Evolutionary conservation across 1,140 invertebrate species (phyloP).

Genomic region (Trichonephila clavipes): DNA sequence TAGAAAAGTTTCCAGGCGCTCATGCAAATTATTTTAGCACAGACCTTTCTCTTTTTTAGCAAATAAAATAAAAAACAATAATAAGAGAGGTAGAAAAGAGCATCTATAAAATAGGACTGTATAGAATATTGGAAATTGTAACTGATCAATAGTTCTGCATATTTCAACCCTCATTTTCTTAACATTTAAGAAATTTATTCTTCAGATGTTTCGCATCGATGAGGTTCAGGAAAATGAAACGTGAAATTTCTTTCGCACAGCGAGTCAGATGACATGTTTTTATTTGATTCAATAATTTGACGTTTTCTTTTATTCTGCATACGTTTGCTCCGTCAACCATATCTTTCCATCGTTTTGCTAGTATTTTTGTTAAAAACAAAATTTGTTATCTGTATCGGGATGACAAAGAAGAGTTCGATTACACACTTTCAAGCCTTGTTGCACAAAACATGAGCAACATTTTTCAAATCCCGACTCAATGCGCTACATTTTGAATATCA

Average conservation of each 20-base stretch:
- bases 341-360: no score
- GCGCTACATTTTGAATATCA: no score
- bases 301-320: not conserved
- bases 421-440: no score
- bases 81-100: not conserved
- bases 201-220: not conserved
- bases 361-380: no score
- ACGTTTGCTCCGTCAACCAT: no score
- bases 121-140: not conserved
- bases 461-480: no score
- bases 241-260: not conserved
- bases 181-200: not conserved
- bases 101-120: no score
- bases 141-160: not conserved
- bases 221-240: not conserved
- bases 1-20: constrained; percentile 45
- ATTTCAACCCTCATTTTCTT: not conserved
- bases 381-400: no score
- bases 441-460: no score
- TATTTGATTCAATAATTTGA: not conserved
- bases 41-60: not conserved
- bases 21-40: constrained; percentile 13
- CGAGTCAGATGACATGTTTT: not conserved
- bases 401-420: no score
- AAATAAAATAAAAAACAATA: not conserved